Base-by-base conservation (phyloP, 2,888 invertebrate genomes). In the Crocallis elinguaria region DNA sequence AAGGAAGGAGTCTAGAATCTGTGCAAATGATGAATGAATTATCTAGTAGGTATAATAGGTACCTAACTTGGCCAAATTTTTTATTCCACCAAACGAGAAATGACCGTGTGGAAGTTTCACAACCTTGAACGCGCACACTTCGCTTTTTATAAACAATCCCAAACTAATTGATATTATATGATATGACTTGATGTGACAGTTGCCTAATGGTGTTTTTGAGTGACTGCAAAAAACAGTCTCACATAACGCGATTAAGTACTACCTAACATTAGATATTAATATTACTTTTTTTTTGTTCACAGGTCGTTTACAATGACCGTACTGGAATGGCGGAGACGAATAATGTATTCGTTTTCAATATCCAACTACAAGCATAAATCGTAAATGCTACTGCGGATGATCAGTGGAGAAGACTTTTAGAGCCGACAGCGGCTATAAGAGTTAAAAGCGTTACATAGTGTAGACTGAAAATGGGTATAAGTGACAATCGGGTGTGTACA, bases 231-330 rank as follows among this genome's bases (percentile, higher is more conserved):
- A 63, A 63, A 56, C 46, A 49, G 51, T 45, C 25, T 41, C 41
- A 35, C 41, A 43, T 51, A 49, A 57, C 51, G 16, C 45, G 52
- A 42, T 41, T 59, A 57, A 33, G 25, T 39, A 45, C 25, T 23
- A 49, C 23, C 25, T 25, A 39, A 27, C 25, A 53, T 49, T 39
- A 13, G 37, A 49, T 50, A 45, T 56, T 71, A 50, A 65, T 54
- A 55, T 42, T 44, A 21, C 37, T 37, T 67, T 75, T 69, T n/a
- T 64, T 71, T 75, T 81, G 65, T 78, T 83, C 77, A 12, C 89
- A 90, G 89, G 82, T 87, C 78, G 77, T 78, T 72, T 84, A 89
- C 83, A 79, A 90, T 91, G 90, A 82, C 73, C 83, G 75, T 78
- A 58, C 73, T 77, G 60, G 78, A 77, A 69, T 74, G 77, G 69